Evolutionary conservation across 2,113 vertebrate species (phyloP).

Genomic region (Actenoides lindsayi): DNA sequence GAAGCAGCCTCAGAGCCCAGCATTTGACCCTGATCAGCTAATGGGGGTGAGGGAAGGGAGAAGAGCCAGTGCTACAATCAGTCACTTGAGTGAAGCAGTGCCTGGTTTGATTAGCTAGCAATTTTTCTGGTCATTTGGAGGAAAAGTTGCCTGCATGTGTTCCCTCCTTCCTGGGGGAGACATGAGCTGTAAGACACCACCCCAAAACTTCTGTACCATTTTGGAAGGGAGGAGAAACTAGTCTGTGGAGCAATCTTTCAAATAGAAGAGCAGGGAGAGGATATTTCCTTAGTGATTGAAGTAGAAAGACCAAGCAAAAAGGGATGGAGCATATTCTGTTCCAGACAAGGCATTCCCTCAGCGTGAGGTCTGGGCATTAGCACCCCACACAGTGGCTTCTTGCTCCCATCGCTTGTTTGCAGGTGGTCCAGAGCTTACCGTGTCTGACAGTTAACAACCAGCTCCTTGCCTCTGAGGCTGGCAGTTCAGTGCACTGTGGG

Average conservation of each 20-base stretch:
- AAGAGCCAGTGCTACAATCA: neutral
- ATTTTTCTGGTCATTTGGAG: constrained; percentile 4
- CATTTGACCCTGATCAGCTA: constrained; percentile 21
- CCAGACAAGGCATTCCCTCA: neutral
- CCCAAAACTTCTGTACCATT: neutral
- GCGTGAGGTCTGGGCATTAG: neutral
- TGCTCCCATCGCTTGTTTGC: neutral
- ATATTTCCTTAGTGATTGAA: neutral
- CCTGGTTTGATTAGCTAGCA: constrained; percentile 3
- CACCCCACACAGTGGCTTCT: neutral
- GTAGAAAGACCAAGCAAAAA: neutral
- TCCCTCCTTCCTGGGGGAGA: neutral
- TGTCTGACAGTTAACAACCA: neutral
- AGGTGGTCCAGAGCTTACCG: neutral
- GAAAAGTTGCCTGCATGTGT: neutral
- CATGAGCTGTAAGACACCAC: neutral
- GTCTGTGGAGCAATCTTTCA: neutral
- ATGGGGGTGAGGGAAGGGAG: neutral
- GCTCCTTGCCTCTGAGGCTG: neutral
- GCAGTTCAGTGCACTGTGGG: too few species aligned
- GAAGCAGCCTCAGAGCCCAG: neutral
- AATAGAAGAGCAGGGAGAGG: neutral
- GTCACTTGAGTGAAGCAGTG: neutral
- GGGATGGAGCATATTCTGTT: neutral
- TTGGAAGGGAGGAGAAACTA: neutral